phyloP scores from a whole-genome alignment of 2,113 vertebrate species.

The Proteles cristata region DNA sequence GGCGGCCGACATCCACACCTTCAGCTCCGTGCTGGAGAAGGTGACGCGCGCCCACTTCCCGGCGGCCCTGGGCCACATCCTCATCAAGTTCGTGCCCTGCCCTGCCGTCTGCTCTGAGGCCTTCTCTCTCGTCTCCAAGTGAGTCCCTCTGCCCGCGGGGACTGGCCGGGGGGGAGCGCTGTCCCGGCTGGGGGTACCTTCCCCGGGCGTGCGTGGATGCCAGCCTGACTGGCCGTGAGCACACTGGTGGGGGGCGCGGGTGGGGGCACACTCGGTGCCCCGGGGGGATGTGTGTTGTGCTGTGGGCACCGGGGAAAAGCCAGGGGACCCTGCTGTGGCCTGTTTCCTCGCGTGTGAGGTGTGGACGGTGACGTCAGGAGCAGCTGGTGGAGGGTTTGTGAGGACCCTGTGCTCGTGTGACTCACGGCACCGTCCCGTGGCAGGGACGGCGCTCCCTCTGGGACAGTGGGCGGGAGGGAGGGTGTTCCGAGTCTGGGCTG shows the following conservation, averaged over 20 bases:
- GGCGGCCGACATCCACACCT: slow-evolving; percentile 91
- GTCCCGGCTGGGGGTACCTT: neutral
- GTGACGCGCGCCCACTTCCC: slow-evolving; percentile 95
- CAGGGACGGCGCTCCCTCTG: neutral
- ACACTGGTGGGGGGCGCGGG: neutral
- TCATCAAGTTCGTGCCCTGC: slow-evolving; percentile 94
- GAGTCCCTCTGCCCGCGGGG: slow-evolving; percentile 78
- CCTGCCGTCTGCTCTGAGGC: slow-evolving; percentile 96
- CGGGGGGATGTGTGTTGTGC: no score
- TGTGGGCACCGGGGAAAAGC: no score
- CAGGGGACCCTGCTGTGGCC: no score
- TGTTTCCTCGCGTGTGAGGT: neutral
- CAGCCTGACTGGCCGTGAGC: rapidly evolving
- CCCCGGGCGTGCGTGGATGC: no score
- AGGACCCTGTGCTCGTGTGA: neutral
- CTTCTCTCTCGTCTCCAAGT: slow-evolving; percentile 97
- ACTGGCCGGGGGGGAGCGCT: neutral
- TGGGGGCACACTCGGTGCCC: no score
- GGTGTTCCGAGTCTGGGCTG: neutral
- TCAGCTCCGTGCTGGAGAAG: slow-evolving; percentile 94
- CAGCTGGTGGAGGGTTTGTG: neutral
- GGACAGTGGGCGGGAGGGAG: neutral
- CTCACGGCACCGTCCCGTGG: rapidly evolving
- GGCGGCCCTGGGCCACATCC: slow-evolving; percentile 92
- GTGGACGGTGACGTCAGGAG: neutral